Evolutionary conservation across 2,888 invertebrate species (phyloP).

Genomic region (Unio delphinus): DNA sequence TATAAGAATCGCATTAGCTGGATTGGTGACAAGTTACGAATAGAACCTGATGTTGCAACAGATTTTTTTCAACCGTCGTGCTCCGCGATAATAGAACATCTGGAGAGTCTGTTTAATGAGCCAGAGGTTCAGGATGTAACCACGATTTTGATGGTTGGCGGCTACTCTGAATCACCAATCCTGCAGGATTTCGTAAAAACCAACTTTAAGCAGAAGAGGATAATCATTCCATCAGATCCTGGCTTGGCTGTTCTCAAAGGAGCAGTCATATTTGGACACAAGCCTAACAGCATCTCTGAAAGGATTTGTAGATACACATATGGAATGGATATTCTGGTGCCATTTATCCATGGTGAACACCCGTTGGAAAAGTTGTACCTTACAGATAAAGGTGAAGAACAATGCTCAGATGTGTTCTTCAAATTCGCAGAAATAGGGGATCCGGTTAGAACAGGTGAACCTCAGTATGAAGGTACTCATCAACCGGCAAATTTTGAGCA

Average conservation of each 20-base stretch:
- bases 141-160: constrained; percentile 41
- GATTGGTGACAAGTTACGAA: constrained; percentile 18
- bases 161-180: constrained; percentile 35
- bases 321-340: constrained; percentile 18
- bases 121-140: constrained; percentile 24
- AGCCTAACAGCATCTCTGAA: constrained; percentile 24
- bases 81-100: constrained; percentile 24
- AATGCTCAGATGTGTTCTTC: constrained; percentile 27
- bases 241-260: constrained; percentile 37
- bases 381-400: constrained; percentile 8
- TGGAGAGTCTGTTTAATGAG: constrained; percentile 17
- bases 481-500: constrained; percentile 13
- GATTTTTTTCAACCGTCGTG: constrained; percentile 22
- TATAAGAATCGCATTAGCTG: constrained; percentile 17
- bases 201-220: constrained; percentile 19
- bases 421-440: constrained; percentile 29
- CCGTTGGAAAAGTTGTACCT: constrained; percentile 22
- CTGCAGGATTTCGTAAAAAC: constrained; percentile 27
- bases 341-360: constrained; percentile 19
- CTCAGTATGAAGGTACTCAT: constrained; percentile 20
- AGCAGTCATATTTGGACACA: constrained; percentile 38
- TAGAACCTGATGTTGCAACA: constrained; percentile 20
- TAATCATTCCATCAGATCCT: constrained; percentile 36
- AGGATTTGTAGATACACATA: constrained; percentile 29
- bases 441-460: constrained; percentile 21